These are phyloP conservation scores for Pontoporia blainvillei DNA, from an alignment of 2,113 vertebrate species.

Conservation along the genomic window DNA sequence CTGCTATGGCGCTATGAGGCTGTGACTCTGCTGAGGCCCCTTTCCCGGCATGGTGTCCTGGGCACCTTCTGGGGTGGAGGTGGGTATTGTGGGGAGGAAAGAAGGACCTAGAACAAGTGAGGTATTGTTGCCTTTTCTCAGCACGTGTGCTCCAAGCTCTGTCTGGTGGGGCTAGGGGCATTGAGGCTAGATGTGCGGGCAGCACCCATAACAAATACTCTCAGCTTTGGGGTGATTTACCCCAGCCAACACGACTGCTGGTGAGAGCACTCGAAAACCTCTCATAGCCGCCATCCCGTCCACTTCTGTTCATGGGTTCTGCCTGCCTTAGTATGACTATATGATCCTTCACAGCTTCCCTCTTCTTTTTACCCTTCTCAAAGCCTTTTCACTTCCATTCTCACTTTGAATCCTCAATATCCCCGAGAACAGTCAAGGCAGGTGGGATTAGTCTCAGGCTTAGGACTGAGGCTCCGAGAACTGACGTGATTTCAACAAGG, in stretches of 20 bases:
- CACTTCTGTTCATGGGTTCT: neutral
- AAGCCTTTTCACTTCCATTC: neutral
- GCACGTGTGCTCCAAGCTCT: accelerated
- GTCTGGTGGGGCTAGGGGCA: neutral
- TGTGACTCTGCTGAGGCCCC: neutral
- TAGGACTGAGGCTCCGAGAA: neutral
- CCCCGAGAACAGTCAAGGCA: neutral
- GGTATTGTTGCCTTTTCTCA: accelerated
- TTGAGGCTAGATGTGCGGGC: too few species aligned
- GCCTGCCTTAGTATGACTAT: neutral
- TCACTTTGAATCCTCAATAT: neutral
- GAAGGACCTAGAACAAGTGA: neutral
- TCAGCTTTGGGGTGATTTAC: neutral
- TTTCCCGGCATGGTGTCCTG: neutral
- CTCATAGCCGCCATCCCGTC: neutral
- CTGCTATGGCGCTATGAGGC: accelerated
- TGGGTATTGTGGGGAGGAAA: accelerated
- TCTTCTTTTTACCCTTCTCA: neutral
- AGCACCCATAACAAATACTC: neutral
- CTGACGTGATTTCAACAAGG: neutral
- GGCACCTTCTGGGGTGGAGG: neutral
- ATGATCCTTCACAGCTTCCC: neutral
- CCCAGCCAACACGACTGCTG: neutral
- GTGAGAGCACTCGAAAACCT: neutral
- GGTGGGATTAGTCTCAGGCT: neutral